Conservation (phyloP, 2,113 vertebrate species). For the Calidris pugnax region DNA sequence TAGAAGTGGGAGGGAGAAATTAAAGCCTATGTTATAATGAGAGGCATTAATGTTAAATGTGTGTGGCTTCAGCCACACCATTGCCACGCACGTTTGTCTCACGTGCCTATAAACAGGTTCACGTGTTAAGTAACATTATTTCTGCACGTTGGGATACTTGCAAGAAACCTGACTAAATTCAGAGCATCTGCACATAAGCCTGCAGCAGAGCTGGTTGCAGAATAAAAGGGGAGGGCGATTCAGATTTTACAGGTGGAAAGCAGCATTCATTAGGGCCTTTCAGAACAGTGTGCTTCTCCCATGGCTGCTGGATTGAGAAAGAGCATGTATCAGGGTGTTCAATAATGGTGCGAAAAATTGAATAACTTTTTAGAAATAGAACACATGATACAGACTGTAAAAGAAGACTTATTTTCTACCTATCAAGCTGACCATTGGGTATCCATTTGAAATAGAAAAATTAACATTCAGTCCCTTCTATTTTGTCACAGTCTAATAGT, state of each 20-base stretch:
- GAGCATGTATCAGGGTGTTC: neutral
- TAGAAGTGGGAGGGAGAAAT: neutral
- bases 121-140: neutral
- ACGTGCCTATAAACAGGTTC: neutral
- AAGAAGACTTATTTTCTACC: neutral
- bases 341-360: neutral
- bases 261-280: neutral
- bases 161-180: neutral
- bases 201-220: neutral
- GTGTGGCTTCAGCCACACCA: neutral
- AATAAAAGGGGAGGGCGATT: neutral
- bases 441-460: neutral
- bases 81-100: neutral
- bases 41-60: neutral
- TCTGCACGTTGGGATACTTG: neutral
- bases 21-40: neutral
- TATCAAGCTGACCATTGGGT: neutral
- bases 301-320: neutral
- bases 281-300: neutral
- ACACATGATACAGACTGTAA: neutral
- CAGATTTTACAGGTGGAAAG: neutral
- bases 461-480: neutral
- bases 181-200: rapidly evolving
- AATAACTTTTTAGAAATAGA: neutral
- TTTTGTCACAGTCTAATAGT: neutral